Percentiles rank a stretch among this genome's conserved stretches.
These are phyloP conservation scores for Sebastes wilsoni DNA, from an alignment of 2,797 vertebrate species.

Conservation along the genomic window DNA sequence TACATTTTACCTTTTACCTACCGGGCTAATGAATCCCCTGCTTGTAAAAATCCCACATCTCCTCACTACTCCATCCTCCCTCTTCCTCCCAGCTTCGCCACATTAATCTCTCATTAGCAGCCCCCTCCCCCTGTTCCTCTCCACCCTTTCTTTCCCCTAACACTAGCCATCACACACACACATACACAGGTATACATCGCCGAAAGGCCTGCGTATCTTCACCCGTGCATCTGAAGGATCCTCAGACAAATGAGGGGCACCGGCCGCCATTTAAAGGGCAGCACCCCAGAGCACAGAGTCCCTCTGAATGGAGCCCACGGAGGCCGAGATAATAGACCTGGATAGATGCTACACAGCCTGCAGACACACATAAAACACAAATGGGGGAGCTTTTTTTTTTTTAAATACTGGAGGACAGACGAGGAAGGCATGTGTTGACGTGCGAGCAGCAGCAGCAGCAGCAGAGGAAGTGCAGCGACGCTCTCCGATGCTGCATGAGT, in stretches of 20 bases:
- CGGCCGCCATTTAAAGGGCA: conserved; percentile 58
- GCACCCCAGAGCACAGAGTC: conserved; percentile 42
- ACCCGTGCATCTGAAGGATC: conserved; percentile 29
- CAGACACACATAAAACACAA: conserved; percentile 14
- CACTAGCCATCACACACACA: conserved; percentile 28
- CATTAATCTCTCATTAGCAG: conserved; percentile 72
- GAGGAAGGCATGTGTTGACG: conserved; percentile 4
- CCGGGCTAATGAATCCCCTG: not conserved
- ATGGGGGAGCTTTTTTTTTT: conserved; percentile 5
- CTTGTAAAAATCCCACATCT: conserved; percentile 6
- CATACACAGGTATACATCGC: not conserved
- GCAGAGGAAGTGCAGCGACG: not conserved
- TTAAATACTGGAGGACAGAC: conserved; percentile 11
- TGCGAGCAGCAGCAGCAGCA: conserved; percentile 15
- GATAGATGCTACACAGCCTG: conserved; percentile 31
- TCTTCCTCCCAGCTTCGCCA: conserved; percentile 51
- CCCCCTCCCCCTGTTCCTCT: conserved; percentile 2
- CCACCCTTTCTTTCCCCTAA: conserved; percentile 27
- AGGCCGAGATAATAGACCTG: conserved; percentile 56
- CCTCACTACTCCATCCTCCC: conserved; percentile 28
- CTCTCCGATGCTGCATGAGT: conserved; percentile 17
- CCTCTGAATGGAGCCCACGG: conserved; percentile 38
- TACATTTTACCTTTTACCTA: conserved; percentile 16
- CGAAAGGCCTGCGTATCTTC: conserved; percentile 35
- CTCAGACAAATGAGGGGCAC: conserved; percentile 51